These are phyloP conservation scores for Mugil cephalus DNA, from an alignment of 2,113 vertebrate species.

Conservation along the genomic window DNA sequence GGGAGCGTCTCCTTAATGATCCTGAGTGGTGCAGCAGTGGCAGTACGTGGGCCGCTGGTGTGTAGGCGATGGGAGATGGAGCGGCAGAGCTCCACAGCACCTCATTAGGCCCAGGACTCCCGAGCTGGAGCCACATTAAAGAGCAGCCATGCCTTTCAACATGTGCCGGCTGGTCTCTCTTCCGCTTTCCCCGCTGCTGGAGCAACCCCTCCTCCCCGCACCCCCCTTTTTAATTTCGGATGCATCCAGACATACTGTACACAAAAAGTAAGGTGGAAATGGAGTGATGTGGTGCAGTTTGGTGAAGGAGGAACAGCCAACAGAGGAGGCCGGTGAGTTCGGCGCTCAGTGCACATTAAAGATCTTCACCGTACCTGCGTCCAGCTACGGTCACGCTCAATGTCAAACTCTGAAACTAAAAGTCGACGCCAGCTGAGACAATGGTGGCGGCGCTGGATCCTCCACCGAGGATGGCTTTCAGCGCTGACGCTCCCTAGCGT, in stretches of 20 bases:
- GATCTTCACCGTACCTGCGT: background rate
- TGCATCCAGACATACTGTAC: conserved; percentile 44
- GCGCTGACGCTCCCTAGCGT: conserved; percentile 35
- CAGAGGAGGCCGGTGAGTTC: background rate
- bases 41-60: conserved; percentile 68
- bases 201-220: conserved; percentile 45
- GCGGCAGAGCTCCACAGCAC: conserved; percentile 73
- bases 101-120: conserved; percentile 78
- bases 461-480: conserved; percentile 38
- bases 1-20: conserved; percentile 78
- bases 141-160: conserved; percentile 80
- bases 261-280: conserved; percentile 39
- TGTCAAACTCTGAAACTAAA: background rate
- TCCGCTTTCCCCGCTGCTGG: conserved; percentile 61
- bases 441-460: conserved; percentile 14
- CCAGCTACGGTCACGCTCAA: background rate
- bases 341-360: background rate
- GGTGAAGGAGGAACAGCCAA: background rate
- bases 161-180: conserved; percentile 80
- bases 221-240: conserved; percentile 42
- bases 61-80: conserved; percentile 67
- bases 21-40: conserved; percentile 58
- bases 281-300: conserved; percentile 17
- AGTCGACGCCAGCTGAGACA: conserved; percentile 33
- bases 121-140: conserved; percentile 82